Evolutionary conservation across 1,140 invertebrate species (phyloP), one percentile per base, ranked within the genome.

Genomic region (Euschistus heros): DNA sequence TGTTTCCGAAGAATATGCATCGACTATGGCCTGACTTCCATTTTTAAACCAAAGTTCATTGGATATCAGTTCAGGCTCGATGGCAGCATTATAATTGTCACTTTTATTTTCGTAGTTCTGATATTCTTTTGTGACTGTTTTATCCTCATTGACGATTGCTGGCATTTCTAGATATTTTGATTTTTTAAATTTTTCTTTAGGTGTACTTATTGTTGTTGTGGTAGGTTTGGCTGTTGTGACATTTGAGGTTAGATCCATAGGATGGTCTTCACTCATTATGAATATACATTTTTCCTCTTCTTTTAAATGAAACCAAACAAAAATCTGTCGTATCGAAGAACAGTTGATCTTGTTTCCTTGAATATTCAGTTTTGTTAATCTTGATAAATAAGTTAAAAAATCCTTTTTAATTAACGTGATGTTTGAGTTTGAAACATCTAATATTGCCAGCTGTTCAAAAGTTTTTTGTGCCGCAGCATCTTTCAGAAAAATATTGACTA

Each of bases 401-500:
- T 89, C 85, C 42, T 81, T 79, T 67, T 84, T 78, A 15, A 92
- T 75, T 26, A 76, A 79, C 30, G 81, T 80, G 63, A 91, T 77
- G 67, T 82, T 79, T 37, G 81, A 80, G 65, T 80, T 76, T 61
- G 84, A 81, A 44, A 93, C 73, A 74, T 91, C 83, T 18, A 92
- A 75, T 67, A 85, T 80, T 67, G 82, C 78, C 15, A 88, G 74
- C 72, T 83, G 80, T 37, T 82, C 81, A 68, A 87, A 83, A 8
- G 83, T 84, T 22, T 83, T 83, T 52, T 91, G 74, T 7, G 85
- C 82, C 0, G 86, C 84, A 20, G 84, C 82, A 69, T 88, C 86
- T 13, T 80, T 79, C 52, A 91, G 72, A 24, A 90, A 76, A 71
- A 83, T 84, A 50, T 80, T 76, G 0, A 85, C 84, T 37, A 92